phyloP scores from a whole-genome alignment of 2,888 invertebrate genomes.

The Acleris emargana region DNA sequence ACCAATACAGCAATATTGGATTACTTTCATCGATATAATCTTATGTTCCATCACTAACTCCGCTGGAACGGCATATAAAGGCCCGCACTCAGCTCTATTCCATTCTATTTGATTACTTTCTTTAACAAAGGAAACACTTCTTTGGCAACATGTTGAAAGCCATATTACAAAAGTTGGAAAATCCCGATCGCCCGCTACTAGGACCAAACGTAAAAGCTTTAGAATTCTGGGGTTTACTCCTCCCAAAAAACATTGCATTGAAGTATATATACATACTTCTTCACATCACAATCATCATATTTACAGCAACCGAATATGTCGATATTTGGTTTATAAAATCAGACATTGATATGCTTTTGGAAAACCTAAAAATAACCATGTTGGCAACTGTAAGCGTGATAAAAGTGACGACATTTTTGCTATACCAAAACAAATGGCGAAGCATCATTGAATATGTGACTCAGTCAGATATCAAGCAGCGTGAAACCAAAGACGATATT shows the following conservation, averaged over 20 bases:
- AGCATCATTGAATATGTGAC: constrained; percentile 66
- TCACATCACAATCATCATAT: constrained; percentile 61
- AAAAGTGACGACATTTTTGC: constrained; percentile 64
- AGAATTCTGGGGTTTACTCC: constrained; percentile 69
- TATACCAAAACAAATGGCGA: constrained; percentile 65
- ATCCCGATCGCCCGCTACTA: constrained; percentile 61
- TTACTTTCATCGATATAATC: background rate
- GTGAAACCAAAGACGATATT: constrained; percentile 45
- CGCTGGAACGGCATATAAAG: background rate
- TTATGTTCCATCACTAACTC: background rate
- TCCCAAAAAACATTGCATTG: constrained; percentile 55
- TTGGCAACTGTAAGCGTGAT: constrained; percentile 65
- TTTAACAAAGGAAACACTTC: background rate
- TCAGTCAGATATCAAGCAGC: constrained; percentile 57
- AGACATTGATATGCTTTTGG: constrained; percentile 62
- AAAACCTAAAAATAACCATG: constrained; percentile 71
- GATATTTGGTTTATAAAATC: constrained; percentile 71
- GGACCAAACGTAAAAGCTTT: constrained; percentile 70
- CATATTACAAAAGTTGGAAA: constrained; percentile 61
- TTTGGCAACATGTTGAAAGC: constrained; percentile 49
- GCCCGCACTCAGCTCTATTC: background rate
- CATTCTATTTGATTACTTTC: background rate
- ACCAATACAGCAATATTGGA: background rate
- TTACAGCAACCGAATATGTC: constrained; percentile 64
- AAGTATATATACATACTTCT: constrained; percentile 59